phyloP scores from a whole-genome alignment of 2,113 vertebrate species.

The Saguinus imperator region DNA sequence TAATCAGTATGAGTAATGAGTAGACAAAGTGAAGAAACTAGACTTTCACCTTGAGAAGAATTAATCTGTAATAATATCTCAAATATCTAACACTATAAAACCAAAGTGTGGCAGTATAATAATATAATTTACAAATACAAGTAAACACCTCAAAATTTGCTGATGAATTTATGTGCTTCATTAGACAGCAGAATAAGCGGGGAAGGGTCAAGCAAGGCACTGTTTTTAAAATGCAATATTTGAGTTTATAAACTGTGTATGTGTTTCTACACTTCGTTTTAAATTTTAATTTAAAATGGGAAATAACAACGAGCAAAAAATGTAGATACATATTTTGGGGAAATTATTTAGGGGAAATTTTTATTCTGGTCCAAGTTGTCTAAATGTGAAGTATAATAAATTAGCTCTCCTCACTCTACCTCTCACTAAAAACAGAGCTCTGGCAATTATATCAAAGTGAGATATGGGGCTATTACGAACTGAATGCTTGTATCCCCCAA shows the following conservation, averaged over 20 bases:
- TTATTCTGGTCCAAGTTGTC: background rate
- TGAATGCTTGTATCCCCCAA: background rate
- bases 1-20: background rate
- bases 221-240: background rate
- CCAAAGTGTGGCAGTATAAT: background rate
- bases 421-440: background rate
- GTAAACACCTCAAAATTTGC: background rate
- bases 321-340: background rate
- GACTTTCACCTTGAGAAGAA: background rate
- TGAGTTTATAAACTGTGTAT: background rate
- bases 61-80: background rate
- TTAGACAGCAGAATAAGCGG: background rate
- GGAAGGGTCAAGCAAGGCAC: background rate
- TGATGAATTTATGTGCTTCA: background rate
- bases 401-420: background rate
- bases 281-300: background rate
- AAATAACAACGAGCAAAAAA: background rate
- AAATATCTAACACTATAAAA: background rate
- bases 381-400: background rate
- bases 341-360: background rate
- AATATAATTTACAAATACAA: background rate
- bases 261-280: background rate
- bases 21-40: background rate
- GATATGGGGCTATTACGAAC: background rate
- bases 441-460: background rate